phyloP scores from a whole-genome alignment of 2,113 vertebrate species.

The Ahaetulla prasina region DNA sequence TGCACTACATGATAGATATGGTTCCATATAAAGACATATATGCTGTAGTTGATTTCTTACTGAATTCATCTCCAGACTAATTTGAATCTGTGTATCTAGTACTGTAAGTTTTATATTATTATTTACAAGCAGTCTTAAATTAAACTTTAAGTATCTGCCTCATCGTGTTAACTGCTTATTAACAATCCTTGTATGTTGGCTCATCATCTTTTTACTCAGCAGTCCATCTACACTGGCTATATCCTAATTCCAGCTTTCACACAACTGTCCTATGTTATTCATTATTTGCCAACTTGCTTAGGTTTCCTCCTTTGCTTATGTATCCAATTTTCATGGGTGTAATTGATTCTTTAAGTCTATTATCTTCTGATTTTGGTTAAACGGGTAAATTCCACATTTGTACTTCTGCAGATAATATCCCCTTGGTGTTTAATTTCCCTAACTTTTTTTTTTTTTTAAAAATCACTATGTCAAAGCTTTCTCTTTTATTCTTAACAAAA shows the following conservation, averaged over 20 bases:
- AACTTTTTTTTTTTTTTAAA: neutral
- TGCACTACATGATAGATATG: neutral
- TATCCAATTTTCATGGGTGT: neutral
- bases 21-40: neutral
- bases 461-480: neutral
- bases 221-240: neutral
- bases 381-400: neutral
- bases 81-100: neutral
- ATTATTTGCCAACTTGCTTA: neutral
- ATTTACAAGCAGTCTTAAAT: neutral
- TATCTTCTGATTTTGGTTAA: neutral
- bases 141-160: neutral
- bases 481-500: neutral
- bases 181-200: neutral
- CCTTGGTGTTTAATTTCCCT: neutral
- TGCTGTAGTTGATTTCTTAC: neutral
- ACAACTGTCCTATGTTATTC: neutral
- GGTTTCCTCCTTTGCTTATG: neutral
- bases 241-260: neutral
- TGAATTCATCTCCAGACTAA: neutral
- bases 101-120: neutral
- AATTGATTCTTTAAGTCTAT: neutral
- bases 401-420: neutral
- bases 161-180: neutral
- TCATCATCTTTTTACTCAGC: neutral